Base-by-base conservation (phyloP, 2,113 vertebrate species). In the Tapirus terrestris region DNA sequence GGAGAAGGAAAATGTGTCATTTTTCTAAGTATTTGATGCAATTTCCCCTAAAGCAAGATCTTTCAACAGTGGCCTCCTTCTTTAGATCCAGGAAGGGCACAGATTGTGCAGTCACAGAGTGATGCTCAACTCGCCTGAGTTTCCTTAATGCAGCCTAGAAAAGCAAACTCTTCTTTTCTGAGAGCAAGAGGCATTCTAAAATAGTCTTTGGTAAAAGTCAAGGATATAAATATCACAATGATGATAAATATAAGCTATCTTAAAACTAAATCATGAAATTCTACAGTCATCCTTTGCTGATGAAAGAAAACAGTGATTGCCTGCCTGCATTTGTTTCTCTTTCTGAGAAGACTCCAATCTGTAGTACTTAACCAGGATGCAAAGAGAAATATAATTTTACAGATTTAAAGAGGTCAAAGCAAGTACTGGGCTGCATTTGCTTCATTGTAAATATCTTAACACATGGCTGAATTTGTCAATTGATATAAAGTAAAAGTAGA, bases 21-120 rank as follows among this genome's bases (percentile, higher is more conserved):
- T 94, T 96, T 98, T 96, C 89, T 96, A 89, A 97, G 97, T 12
- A 97, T 91, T 23, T 96, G 89, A 95, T 96, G 86, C 65, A 91
- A 94, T 83, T 96, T 98, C 92, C 92, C 25, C 63, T 83, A 58
- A 79, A 84, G 68, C 31, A 67, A 93, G 67, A 88, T 95, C 43
- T 91, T 92, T 60, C 81, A 94, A 98, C 97, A 97, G 93, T 96
- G 73, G 79, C 82, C 33, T 96, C 82, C 86, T 96, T 96, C 95
- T 98, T 91, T 87, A 93, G 93, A 86, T 87, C 56, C 73, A 93
- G 95, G 85, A 96, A 97, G 89, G 67, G 70, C 60, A 97, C 0
- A 94, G 58, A 84, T 79, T 93, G 75, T 89, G 31, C 13, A 89
- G 61, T 95, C 68, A 90, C 1, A 43, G 36, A 72, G 51, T 95